A percentile compares a stretch with the other conserved stretches of the same genome.
These are phyloP conservation scores for Delichon dasypus DNA, from an alignment of 2,797 vertebrate genomes.

Conservation along the genomic window DNA sequence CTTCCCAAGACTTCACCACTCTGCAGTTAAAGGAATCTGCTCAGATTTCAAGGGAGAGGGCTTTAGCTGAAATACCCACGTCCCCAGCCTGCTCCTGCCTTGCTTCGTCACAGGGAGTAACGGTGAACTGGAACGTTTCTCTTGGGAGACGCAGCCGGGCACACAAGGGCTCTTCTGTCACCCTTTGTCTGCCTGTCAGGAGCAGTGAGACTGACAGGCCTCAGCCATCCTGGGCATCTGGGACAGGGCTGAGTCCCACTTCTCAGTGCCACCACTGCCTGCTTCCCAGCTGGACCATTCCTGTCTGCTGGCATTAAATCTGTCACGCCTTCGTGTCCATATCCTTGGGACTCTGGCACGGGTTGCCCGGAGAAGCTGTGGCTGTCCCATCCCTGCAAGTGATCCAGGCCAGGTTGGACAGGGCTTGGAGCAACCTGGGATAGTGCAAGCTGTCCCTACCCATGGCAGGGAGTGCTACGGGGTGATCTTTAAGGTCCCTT, in stretches of 20 bases:
- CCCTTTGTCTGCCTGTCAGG: not conserved
- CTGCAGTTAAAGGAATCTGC: not conserved
- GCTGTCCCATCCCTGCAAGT: not conserved
- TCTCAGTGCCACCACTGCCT: not conserved
- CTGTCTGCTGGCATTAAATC: not conserved
- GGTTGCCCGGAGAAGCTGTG: not conserved
- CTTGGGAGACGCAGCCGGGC: not conserved
- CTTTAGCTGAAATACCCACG: not conserved
- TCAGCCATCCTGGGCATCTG: not conserved
- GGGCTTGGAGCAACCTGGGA: not conserved
- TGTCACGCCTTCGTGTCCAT: accelerated
- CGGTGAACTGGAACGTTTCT: not conserved
- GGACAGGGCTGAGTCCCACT: accelerated
- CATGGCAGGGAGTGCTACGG: not conserved
- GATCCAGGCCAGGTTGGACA: not conserved
- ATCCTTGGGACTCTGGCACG: not conserved
- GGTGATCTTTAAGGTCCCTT: not conserved
- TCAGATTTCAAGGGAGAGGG: not conserved
- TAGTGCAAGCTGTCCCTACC: not conserved
- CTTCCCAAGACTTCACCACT: not conserved
- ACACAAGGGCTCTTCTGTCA: not conserved
- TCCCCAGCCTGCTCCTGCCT: not conserved
- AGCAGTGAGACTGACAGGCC: not conserved
- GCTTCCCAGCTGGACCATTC: not conserved
- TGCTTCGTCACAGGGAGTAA: not conserved